Base-by-base conservation (phyloP, 1,140 invertebrate species). In the Camponotus floridanus region DNA sequence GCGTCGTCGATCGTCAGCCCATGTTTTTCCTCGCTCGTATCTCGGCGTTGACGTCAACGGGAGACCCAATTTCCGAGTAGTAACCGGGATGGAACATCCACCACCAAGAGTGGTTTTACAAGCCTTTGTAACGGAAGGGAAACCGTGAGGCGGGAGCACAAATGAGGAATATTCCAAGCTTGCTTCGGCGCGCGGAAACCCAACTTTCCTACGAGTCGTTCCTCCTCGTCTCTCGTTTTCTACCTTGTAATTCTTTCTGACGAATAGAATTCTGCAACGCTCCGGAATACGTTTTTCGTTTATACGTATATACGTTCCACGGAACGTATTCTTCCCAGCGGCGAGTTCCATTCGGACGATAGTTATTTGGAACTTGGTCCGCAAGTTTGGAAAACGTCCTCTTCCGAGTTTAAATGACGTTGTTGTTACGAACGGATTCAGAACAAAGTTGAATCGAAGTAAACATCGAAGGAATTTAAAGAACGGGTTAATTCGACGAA, bases 31-130 rank as follows among this genome's bases (percentile, higher is more conserved):
- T 1, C 36, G 18, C n/a, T 73, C 18, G 21, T 55, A 55, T 70
- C 51, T 31, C 26, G 55, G 48, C 68, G 65, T 80, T 80, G 76
- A 83, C 79, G 68, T 83, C 79, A 83, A 26, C 26, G 68, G 13
- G 55, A 83, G 79, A 74, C n/a, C 39, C 42, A 83, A 83, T 83
- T 83, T 83, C 74, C 79, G 31, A 73, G 18, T 83, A n/a, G 55
- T 74, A 73, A 71, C 68, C 39, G 45, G 45, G 39, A 55, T 55
- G 55, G 39, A 33, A 31, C 31, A n/a, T 26, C 55, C 21, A 18
- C 62, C 42, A 1, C 21, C 18, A 5, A n/a, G 55, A 31, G 13
- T 74, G 51, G 39, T 61, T 80, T 83, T 83, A 83, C 57, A 39
- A 62, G 55, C 36, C 21, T 7, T 18, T 73, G 26, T 61, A 81